These are phyloP conservation scores for Penaeus chinensis DNA, from an alignment of 1,140 invertebrate species.

Conservation along the genomic window DNA sequence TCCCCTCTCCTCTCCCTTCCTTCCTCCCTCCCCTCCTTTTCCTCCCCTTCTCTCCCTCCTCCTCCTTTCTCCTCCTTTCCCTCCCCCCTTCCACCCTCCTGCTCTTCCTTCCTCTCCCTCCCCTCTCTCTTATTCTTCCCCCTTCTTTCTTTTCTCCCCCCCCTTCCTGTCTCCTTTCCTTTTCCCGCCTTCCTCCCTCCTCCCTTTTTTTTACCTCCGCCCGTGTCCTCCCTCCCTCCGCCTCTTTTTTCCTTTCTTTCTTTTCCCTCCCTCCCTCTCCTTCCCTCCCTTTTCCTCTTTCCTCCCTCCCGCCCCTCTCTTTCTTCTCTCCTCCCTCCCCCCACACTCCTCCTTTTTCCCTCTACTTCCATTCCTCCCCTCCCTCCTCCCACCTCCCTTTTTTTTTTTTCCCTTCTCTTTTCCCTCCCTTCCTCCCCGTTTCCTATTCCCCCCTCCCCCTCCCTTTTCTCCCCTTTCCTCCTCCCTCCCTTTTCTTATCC, in stretches of 20 bases:
- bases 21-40: no score
- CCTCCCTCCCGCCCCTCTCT: slow-evolving; percentile 1
- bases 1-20: slow-evolving; percentile 8
- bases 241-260: no score
- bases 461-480: slow-evolving; percentile 1
- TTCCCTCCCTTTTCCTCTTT: slow-evolving; percentile 3
- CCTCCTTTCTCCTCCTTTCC: slow-evolving; percentile 8
- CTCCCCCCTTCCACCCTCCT: slow-evolving; percentile 1
- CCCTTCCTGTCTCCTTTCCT: slow-evolving; percentile 1
- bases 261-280: background rate
- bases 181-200: slow-evolving; percentile 1
- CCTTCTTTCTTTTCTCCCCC: slow-evolving; percentile 8
- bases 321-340: slow-evolving; percentile 1
- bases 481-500: background rate
- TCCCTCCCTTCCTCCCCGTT: background rate
- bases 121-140: no score
- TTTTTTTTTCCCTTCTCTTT: slow-evolving; percentile 2
- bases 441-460: no score
- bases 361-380: no score
- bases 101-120: slow-evolving; percentile 1
- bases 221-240: background rate
- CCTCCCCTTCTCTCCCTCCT: background rate
- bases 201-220: background rate
- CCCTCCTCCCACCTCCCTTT: no score
- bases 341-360: background rate